Conservation (phyloP, 2,797 vertebrate genomes). For the Pyrrhura leucotis region DNA sequence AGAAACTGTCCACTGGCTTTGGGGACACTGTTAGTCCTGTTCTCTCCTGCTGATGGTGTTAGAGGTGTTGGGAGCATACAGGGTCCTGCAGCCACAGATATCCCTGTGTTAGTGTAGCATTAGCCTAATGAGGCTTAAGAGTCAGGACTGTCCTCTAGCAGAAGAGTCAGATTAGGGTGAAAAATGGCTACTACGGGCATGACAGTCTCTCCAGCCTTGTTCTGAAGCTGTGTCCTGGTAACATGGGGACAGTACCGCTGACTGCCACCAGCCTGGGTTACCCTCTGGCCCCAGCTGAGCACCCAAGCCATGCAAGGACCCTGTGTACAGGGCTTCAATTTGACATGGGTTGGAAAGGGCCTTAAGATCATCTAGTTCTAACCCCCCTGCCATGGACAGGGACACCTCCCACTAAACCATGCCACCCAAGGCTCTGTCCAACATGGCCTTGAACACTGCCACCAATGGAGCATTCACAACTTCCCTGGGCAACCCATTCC, state of each 20-base stretch:
- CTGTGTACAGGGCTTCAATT: background rate
- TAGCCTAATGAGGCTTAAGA: background rate
- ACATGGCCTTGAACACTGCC: too few relatives aligned
- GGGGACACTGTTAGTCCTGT: background rate
- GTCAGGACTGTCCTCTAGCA: background rate
- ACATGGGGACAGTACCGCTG: background rate
- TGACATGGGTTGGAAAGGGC: background rate
- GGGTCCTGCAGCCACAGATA: background rate
- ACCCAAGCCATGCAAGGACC: background rate
- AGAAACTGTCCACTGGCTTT: background rate
- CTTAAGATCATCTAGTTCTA: too few relatives aligned
- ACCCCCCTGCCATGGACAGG: too few relatives aligned
- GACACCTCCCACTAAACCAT: too few relatives aligned
- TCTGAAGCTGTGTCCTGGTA: background rate
- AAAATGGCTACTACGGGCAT: background rate
- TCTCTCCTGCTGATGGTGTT: background rate
- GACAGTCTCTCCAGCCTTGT: background rate
- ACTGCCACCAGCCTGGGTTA: background rate
- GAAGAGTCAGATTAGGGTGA: background rate
- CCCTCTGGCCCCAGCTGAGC: background rate
- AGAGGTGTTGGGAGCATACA: background rate
- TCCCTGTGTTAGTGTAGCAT: accelerated
- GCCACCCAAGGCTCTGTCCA: too few relatives aligned
- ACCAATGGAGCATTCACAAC: too few relatives aligned
- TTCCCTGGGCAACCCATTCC: too few relatives aligned